Evolutionary conservation across 2,113 vertebrate genomes (phyloP).

Genomic region (Progne subis): DNA sequence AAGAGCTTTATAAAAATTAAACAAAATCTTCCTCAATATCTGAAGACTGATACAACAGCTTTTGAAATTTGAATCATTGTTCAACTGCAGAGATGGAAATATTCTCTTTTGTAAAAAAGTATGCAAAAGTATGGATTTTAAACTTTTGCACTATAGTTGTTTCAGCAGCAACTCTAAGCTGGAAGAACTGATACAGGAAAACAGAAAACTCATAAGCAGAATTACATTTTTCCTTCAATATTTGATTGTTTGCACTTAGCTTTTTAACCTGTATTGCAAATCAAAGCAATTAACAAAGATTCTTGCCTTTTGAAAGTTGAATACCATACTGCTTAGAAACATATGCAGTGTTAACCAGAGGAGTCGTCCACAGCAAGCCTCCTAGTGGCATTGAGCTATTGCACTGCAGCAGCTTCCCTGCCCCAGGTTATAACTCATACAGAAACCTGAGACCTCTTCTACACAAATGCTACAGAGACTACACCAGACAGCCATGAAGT

Average conservation of each 20-base stretch:
- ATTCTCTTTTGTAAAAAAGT: not conserved
- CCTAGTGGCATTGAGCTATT: not conserved
- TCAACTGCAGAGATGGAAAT: not conserved
- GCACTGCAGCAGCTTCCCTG: not conserved
- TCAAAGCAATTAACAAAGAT: not conserved
- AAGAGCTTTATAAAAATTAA: not conserved
- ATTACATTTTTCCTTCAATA: not conserved
- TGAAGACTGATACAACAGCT: not conserved
- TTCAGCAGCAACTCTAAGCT: not conserved
- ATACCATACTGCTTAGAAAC: not conserved
- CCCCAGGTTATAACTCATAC: not conserved
- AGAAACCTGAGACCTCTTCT: not conserved
- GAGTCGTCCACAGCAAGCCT: not conserved
- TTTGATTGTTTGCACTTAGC: not conserved
- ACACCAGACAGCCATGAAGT: not conserved
- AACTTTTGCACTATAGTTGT: not conserved
- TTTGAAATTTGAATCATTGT: not conserved
- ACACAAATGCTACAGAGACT: not conserved
- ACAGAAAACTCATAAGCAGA: not conserved
- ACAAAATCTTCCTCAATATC: not conserved
- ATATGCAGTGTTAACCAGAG: not conserved
- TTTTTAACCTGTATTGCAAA: not conserved
- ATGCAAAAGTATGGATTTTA: not conserved
- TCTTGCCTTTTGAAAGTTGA: not conserved
- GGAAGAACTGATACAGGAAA: not conserved